phyloP scores from a whole-genome alignment of 2,888 invertebrate genomes.

The Cryptocephalus primarius region DNA sequence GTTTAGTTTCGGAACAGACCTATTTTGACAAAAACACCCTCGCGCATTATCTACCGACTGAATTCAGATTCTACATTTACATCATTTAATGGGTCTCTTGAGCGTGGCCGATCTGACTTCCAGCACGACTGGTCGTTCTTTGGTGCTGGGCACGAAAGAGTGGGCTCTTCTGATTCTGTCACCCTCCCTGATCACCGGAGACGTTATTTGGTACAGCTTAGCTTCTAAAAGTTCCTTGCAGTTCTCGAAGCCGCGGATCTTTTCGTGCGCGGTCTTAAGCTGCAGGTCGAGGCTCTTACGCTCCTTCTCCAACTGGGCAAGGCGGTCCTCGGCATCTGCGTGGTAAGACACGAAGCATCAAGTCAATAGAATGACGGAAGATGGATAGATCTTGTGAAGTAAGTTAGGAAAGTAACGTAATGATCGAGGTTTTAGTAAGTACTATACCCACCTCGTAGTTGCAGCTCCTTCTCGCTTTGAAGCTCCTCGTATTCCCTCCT shows the following conservation, averaged over 20 bases:
- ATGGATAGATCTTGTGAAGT: no score
- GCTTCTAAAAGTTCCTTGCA: slow-evolving; percentile 48
- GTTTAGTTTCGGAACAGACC: no score
- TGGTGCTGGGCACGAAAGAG: slow-evolving; percentile 59
- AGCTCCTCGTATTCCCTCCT: slow-evolving; percentile 61
- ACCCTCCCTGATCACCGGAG: slow-evolving; percentile 42
- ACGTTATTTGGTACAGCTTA: slow-evolving; percentile 41
- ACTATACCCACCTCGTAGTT: slow-evolving; percentile 47
- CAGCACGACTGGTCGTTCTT: slow-evolving; percentile 39
- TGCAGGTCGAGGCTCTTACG: slow-evolving; percentile 58
- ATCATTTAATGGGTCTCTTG: slow-evolving; percentile 19
- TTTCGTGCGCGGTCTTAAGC: slow-evolving; percentile 54
- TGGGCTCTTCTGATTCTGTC: slow-evolving; percentile 54
- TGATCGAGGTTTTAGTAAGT: background rate
- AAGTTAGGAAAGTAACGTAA: no score
- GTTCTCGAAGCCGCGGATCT: slow-evolving; percentile 57
- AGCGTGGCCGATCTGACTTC: slow-evolving; percentile 34
- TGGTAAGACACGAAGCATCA: no score
- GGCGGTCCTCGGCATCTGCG: slow-evolving; percentile 58
- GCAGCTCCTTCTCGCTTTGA: slow-evolving; percentile 59
- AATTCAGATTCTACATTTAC: no score
- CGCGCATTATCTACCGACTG: background rate
- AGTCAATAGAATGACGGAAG: no score
- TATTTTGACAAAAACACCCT: no score
- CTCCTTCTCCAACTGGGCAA: slow-evolving; percentile 61